phyloP scores from a whole-genome alignment of 2,113 vertebrate genomes.

The Oreochromis aureus region DNA sequence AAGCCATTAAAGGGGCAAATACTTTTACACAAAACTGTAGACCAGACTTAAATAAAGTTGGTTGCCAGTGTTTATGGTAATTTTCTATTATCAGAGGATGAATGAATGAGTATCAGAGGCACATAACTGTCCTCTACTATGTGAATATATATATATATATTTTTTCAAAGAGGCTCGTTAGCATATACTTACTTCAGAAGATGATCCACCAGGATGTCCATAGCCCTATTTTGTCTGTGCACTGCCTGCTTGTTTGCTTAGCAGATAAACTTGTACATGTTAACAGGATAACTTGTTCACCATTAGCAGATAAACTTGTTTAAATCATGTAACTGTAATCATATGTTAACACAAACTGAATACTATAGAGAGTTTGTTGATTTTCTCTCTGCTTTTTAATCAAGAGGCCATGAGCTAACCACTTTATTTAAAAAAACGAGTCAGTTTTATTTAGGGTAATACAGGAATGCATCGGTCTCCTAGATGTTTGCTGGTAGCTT shows the following conservation, averaged over 20 bases:
- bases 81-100: neutral
- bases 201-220: neutral
- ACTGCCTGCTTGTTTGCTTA: neutral
- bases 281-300: neutral
- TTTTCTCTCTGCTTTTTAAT: neutral
- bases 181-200: neutral
- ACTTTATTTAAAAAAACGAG: neutral
- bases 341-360: neutral
- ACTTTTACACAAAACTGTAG: neutral
- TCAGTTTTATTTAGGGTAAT: neutral
- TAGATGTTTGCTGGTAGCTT: neutral
- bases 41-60: neutral
- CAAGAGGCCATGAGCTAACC: neutral
- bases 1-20: neutral
- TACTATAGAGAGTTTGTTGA: neutral
- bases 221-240: neutral
- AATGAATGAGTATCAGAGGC: neutral
- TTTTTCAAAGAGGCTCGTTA: neutral
- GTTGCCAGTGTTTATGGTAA: neutral
- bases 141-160: neutral
- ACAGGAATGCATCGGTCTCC: neutral
- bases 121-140: neutral
- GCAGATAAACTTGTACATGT: neutral
- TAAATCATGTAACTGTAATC: neutral
- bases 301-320: neutral